Conservation (phyloP, 2,888 invertebrate species). For the Cetonia aurata region DNA sequence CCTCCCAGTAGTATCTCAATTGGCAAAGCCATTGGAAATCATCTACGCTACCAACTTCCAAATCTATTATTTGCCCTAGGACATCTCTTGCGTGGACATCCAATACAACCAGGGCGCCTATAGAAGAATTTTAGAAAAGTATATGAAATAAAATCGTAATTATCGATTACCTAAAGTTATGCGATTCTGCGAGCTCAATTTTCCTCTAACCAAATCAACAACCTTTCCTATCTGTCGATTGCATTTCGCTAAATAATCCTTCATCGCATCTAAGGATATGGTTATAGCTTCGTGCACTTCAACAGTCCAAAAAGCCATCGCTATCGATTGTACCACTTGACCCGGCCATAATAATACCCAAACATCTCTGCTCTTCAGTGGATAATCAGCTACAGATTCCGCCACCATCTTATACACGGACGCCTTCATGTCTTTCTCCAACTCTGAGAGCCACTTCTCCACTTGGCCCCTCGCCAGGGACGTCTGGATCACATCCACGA, state of each 20-base stretch:
- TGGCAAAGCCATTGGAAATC: constrained; percentile 94
- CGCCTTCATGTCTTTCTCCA: constrained; percentile 89
- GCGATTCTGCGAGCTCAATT: constrained; percentile 85
- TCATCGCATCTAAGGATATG: constrained; percentile 70
- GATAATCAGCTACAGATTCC: constrained; percentile 80
- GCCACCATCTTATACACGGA: constrained; percentile 83
- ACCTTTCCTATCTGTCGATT: constrained; percentile 85
- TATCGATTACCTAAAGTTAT: constrained; percentile 80
- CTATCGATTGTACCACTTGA: constrained; percentile 86
- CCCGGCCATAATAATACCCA: constrained; percentile 97
- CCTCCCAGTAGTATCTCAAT: constrained; percentile 89
- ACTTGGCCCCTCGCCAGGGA: constrained; percentile 92
- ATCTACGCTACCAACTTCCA: constrained; percentile 76
- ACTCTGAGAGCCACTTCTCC: constrained; percentile 93
- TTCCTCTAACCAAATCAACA: constrained; percentile 89
- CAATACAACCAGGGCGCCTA: constrained; percentile 89
- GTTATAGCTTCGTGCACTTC: constrained; percentile 87
- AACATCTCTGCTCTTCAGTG: constrained; percentile 72
- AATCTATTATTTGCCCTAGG: constrained; percentile 75
- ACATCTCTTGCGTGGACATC: constrained; percentile 96
- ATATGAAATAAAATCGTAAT: constrained; percentile 42
- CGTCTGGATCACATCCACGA: constrained; percentile 85
- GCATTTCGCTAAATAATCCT: constrained; percentile 77
- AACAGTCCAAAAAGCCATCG: constrained; percentile 90
- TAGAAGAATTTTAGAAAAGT: constrained; percentile 31